Base-by-base conservation (phyloP, 2,113 vertebrate species). In the Ageneiosus marmoratus region DNA sequence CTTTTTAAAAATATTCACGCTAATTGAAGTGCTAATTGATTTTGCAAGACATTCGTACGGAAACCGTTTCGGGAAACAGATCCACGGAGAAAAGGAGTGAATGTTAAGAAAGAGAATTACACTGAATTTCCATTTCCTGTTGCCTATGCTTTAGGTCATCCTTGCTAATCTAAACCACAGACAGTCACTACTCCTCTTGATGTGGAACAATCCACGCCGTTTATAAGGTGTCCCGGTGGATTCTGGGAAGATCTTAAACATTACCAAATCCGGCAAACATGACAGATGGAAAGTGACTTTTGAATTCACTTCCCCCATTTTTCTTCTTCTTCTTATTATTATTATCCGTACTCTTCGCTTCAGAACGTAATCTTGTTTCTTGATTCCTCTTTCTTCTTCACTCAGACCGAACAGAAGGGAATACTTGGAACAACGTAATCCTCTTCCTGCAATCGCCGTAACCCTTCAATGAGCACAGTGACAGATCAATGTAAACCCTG, bases 351-450 rank as follows among this genome's bases (percentile, higher is more conserved):
- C n/a, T n/a, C n/a, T n/a, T n/a, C n/a, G n/a, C n/a, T n/a, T n/a
- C n/a, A n/a, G n/a, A 75, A 77, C 12, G 50, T 80, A 82, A 84
- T 84, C 81, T 76, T 56, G 80, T 84, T 89, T 89, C 81, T 91
- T 92, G 92, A 91, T 92, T 93, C 92, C 91, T 50, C 24, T 91
- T 91, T 92, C 90, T 87, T 88, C 87, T 89, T 93, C 89, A 92
- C 90, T 91, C 73, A n/a, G n/a, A n/a, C n/a, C 48, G 89, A 92
- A 94, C 92, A 93, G 93, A 93, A 87, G 89, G 67, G 90, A 93
- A 93, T 92, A 93, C 92, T 93, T 5, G 60, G 92, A 94, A 92
- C 89, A 89, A 84, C 86, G 90, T 95, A 94, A 94, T 94, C 93
- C 92, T 91, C 90, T 91, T 92, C 91, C 90, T 87, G 89, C 90